Percentiles rank a stretch among this genome's conserved stretches.
Evolutionary conservation across 2,888 invertebrate species (phyloP).

Genomic region (Orthosia gracilis): DNA sequence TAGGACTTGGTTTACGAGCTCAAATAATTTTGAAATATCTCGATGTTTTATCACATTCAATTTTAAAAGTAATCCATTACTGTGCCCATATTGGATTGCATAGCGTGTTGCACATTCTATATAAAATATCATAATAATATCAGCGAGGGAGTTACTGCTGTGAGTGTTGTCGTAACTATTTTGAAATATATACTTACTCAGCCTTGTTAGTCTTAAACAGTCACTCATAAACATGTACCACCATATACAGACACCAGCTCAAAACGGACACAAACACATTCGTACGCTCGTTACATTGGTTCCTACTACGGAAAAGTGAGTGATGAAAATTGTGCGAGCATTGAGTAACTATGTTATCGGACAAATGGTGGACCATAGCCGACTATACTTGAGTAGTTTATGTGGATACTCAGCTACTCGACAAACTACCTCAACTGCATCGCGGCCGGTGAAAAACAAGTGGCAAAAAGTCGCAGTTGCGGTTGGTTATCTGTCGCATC

Average conservation of each 20-base stretch:
- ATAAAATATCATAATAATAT: constrained; percentile 2
- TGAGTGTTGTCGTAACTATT: background rate
- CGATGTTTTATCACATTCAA: background rate
- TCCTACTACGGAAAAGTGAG: constrained; percentile 20
- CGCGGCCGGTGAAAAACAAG: constrained; percentile 35
- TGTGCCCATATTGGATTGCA: background rate
- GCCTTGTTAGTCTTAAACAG: constrained; percentile 12
- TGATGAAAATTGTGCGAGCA: constrained; percentile 32
- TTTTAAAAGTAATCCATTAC: background rate
- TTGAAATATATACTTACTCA: constrained; percentile 26
- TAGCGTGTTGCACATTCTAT: too few species aligned
- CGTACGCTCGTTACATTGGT: constrained; percentile 1
- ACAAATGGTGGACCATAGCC: constrained; percentile 9
- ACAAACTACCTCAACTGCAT: constrained; percentile 31
- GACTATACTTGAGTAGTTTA: constrained; percentile 31
- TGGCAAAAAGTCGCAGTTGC: constrained; percentile 14
- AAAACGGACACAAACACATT: background rate
- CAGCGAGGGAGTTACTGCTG: background rate
- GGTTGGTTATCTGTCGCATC: constrained; percentile 33
- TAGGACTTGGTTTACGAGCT: constrained; percentile 14
- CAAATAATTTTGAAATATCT: constrained; percentile 16
- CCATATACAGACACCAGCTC: background rate
- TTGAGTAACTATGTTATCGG: constrained; percentile 35
- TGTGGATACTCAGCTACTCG: constrained; percentile 31
- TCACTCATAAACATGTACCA: constrained; percentile 12